A percentile compares a stretch with the other conserved stretches of the same genome.
phyloP scores from a whole-genome alignment of 1,140 invertebrate genomes.

The Drosophila dunni region DNA sequence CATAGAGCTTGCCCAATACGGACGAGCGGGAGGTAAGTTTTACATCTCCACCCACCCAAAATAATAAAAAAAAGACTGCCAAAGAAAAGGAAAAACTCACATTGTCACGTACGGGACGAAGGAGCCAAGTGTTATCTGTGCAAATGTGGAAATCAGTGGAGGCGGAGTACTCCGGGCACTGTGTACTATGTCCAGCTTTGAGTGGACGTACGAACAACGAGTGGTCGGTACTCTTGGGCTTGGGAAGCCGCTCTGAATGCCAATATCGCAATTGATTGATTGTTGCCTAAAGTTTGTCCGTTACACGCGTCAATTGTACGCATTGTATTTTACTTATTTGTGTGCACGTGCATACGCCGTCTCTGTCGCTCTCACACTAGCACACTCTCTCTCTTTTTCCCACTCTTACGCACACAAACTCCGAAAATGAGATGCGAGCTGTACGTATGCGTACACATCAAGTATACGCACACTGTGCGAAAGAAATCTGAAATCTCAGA shows the following conservation, averaged over 20 bases:
- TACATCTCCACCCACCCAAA: not conserved
- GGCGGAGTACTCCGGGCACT: not conserved
- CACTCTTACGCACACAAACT: not conserved
- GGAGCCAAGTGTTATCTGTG: constrained; percentile 26
- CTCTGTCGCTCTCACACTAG: not conserved
- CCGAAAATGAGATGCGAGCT: constrained; percentile 29
- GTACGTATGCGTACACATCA: constrained; percentile 52
- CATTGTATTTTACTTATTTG: constrained; percentile 61
- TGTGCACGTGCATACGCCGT: constrained; percentile 48
- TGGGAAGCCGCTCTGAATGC: constrained; percentile 26
- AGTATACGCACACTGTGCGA: constrained; percentile 37
- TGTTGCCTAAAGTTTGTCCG: constrained; percentile 66
- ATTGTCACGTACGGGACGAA: constrained; percentile 43
- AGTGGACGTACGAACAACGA: constrained; percentile 44
- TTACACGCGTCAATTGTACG: constrained; percentile 65
- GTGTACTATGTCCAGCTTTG: not conserved
- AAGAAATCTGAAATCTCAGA: too few relatives aligned
- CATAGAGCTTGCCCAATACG: constrained; percentile 87
- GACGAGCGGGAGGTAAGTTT: constrained; percentile 71
- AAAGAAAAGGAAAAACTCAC: not conserved
- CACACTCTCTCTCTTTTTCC: not conserved
- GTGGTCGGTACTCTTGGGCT: constrained; percentile 33
- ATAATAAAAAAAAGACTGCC: too few relatives aligned
- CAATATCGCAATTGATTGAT: constrained; percentile 68
- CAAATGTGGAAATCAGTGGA: constrained; percentile 11